Conservation (phyloP, 2,888 invertebrate genomes). For the Scelioninae gen. 1 region DNA sequence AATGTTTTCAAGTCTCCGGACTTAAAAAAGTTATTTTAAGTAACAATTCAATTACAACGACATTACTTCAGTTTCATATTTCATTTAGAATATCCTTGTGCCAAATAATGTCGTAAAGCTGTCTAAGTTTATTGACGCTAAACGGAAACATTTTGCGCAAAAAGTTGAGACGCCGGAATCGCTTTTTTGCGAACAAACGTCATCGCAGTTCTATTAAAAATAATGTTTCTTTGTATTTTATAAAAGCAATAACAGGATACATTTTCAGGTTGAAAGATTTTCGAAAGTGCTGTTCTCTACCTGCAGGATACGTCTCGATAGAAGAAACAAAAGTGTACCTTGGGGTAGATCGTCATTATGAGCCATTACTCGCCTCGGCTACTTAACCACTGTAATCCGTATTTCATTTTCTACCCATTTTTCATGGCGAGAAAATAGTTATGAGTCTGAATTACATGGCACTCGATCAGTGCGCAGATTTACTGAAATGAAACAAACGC, state of each 20-base stretch:
- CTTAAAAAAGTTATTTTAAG: too few species aligned
- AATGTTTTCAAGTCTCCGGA: too few species aligned
- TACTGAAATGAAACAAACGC: slow-evolving; percentile 72
- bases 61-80: too few species aligned
- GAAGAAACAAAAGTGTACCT: slow-evolving; percentile 61
- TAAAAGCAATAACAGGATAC: slow-evolving; percentile 26
- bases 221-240: slow-evolving; percentile 39
- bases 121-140: slow-evolving; percentile 10
- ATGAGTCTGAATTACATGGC: slow-evolving; percentile 68
- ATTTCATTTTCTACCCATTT: slow-evolving; percentile 79
- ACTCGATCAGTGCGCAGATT: slow-evolving; percentile 58
- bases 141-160: slow-evolving; percentile 12
- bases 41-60: too few species aligned
- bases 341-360: slow-evolving; percentile 75
- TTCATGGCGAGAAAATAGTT: slow-evolving; percentile 74
- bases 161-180: slow-evolving; percentile 2
- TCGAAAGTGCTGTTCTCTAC: too few species aligned
- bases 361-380: slow-evolving; percentile 76
- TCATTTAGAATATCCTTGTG: too few species aligned
- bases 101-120: too few species aligned
- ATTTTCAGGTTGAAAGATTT: slow-evolving; percentile 45
- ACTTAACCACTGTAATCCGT: slow-evolving; percentile 80
- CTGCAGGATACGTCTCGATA: too few species aligned
- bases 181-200: slow-evolving; percentile 28
- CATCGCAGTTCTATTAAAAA: slow-evolving; percentile 45